These are phyloP conservation scores for Ectropis crepuscularia DNA, from an alignment of 2,888 invertebrate genomes.

Conservation along the genomic window DNA sequence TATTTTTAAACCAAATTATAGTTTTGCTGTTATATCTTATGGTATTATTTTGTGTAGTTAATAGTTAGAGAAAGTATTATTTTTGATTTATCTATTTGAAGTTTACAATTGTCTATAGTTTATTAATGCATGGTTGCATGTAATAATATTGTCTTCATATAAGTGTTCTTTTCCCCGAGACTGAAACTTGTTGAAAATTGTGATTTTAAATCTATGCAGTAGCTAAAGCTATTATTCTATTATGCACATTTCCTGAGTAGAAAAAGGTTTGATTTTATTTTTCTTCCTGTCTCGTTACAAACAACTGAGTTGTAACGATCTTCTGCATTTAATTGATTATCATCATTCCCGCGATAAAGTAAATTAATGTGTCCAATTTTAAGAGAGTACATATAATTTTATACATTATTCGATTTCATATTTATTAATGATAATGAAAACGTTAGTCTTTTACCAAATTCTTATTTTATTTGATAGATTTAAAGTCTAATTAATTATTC, in stretches of 20 bases:
- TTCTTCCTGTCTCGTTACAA: background rate
- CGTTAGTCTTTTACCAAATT: slow-evolving; percentile 42
- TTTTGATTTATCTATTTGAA: slow-evolving; percentile 38
- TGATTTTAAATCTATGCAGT: slow-evolving; percentile 32
- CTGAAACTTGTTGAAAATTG: slow-evolving; percentile 49
- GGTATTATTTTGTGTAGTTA: slow-evolving; percentile 42
- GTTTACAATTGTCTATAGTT: slow-evolving; percentile 36
- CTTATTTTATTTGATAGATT: slow-evolving; percentile 34
- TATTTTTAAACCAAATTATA: slow-evolving; percentile 52
- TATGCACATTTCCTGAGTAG: slow-evolving; percentile 21
- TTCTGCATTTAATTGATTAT: slow-evolving; percentile 21
- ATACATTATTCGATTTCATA: slow-evolving; percentile 2
- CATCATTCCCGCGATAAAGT: slow-evolving; percentile 14
- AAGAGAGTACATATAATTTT: background rate
- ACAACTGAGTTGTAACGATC: background rate
- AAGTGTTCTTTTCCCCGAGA: slow-evolving; percentile 44
- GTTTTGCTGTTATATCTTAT: slow-evolving; percentile 39
- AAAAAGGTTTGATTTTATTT: slow-evolving; percentile 9
- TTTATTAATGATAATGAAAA: slow-evolving; percentile 2
- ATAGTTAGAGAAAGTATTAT: slow-evolving; percentile 44
- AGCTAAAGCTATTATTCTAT: slow-evolving; percentile 17
- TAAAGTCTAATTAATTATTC: slow-evolving; percentile 18
- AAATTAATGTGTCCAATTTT: background rate
- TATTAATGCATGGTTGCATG: slow-evolving; percentile 58
- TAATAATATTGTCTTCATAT: slow-evolving; percentile 47